Evolutionary conservation across 2,888 invertebrate genomes (phyloP).

Genomic region (Tenthredo amoena): DNA sequence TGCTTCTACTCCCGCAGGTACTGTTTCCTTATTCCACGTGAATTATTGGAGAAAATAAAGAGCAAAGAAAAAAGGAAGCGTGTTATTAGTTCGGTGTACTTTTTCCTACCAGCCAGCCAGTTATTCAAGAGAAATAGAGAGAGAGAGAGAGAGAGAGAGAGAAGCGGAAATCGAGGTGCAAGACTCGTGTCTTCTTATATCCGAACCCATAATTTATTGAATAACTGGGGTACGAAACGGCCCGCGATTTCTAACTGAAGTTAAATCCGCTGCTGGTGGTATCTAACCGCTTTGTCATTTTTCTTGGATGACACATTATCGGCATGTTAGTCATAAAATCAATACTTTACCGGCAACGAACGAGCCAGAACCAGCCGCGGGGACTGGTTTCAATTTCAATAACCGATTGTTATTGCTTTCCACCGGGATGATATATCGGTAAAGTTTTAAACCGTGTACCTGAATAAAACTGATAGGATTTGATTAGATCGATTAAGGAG

Average conservation of each 20-base stretch:
- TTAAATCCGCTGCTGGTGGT: neutral
- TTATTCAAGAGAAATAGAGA: neutral
- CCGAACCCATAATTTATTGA: neutral
- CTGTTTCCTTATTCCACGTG: neutral
- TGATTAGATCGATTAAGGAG: neutral
- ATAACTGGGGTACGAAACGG: neutral
- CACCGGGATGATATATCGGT: neutral
- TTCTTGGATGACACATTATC: constrained; percentile 44
- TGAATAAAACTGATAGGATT: neutral
- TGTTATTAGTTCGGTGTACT: too few species aligned
- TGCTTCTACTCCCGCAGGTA: neutral
- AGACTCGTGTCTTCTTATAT: neutral
- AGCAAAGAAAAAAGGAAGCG: too few species aligned
- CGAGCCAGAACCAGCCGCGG: neutral
- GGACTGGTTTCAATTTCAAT: constrained; percentile 34
- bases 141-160: neutral
- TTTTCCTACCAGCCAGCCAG: too few species aligned
- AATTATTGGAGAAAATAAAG: neutral
- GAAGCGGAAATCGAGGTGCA: neutral
- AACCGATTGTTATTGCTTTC: constrained; percentile 26
- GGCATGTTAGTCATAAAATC: constrained; percentile 47
- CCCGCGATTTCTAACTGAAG: neutral
- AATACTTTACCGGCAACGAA: constrained; percentile 23
- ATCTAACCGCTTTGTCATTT: constrained; percentile 19
- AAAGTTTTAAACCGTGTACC: constrained; percentile 1